phyloP scores from a whole-genome alignment of 2,797 vertebrate species.

The Ptychadena robeensis region DNA sequence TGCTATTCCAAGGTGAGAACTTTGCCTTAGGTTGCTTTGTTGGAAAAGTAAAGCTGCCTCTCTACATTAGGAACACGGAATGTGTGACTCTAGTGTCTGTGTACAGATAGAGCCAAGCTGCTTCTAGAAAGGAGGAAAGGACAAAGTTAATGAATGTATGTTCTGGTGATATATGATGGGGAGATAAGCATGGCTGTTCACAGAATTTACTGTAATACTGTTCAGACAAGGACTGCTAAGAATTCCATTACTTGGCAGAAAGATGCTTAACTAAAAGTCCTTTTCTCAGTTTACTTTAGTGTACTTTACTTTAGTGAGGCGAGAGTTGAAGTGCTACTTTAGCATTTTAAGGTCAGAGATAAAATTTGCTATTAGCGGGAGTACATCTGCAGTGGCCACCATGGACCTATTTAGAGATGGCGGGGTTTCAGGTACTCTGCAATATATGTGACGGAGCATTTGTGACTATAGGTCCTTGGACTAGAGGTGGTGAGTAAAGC shows the following conservation, averaged over 20 bases:
- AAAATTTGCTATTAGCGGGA: background rate
- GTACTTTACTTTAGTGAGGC: background rate
- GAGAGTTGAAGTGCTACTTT: background rate
- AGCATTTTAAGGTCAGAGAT: background rate
- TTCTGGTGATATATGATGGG: background rate
- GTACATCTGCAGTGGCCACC: background rate
- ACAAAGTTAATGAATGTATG: background rate
- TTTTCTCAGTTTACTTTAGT: background rate
- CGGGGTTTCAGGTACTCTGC: no score
- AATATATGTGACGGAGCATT: background rate
- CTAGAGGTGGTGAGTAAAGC: background rate
- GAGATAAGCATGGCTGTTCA: background rate
- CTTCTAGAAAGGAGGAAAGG: background rate
- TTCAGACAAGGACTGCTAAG: background rate
- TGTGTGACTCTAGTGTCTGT: background rate
- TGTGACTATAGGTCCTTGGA: background rate
- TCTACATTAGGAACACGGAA: background rate
- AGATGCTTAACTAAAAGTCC: background rate
- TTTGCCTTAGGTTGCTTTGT: background rate
- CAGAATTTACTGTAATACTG: background rate
- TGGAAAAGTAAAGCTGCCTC: background rate
- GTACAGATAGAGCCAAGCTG: background rate
- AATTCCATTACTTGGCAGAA: background rate
- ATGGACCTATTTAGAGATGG: background rate
- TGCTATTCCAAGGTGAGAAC: background rate